Base-by-base conservation (phyloP, 2,888 invertebrate species). In the Keiferia lycopersicella region DNA sequence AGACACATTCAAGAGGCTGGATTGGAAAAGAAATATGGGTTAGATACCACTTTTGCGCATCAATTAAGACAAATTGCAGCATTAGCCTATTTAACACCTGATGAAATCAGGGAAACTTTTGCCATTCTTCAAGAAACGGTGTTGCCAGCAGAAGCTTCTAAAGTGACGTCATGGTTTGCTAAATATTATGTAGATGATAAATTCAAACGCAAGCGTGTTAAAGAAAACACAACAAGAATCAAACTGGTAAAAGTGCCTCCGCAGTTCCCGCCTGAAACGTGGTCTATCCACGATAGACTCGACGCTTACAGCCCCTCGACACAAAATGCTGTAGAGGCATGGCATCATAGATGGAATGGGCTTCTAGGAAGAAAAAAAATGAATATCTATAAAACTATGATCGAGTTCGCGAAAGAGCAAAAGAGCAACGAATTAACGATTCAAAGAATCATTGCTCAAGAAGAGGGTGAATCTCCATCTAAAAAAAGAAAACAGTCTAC, bases 361-460 rank as follows among this genome's bases (percentile, higher is more conserved):
- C 34, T 64, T 14, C 30, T 61, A 14, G 53, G 59, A 16, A 56
- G 61, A 45, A 53, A 61, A 34, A 64, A 64, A 48, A 56, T 41
- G 53, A 61, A 53, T 20, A 45, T 64, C 18, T 64, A 34, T 20
- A 61, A 61, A 56, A 61, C 61, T 18, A 61, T 64, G 6, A 26
- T 45, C 16, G 64, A 64, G 61, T 16, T 64, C 8, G 18, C 14
- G 11, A 64, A 64, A 34, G 64, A 64, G 50, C 64, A 64, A 45
- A 64, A 50, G 34, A 41, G 59, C 16, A 62, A 60, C 30, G 26
- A 61, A 61, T 50, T 50, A n/a, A 50, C 10, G 3, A 50, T 50
- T 18, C 48, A 50, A 50, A 50, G 48, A 50, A 50, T 50, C n/a
- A 10, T 50, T n/a, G 48, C 48, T 50, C 48, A 50, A 11, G 48